Evolutionary conservation across 2,113 vertebrate genomes (phyloP), one percentile per base, ranked within the genome.

Genomic region (Ploceus nigricollis): DNA sequence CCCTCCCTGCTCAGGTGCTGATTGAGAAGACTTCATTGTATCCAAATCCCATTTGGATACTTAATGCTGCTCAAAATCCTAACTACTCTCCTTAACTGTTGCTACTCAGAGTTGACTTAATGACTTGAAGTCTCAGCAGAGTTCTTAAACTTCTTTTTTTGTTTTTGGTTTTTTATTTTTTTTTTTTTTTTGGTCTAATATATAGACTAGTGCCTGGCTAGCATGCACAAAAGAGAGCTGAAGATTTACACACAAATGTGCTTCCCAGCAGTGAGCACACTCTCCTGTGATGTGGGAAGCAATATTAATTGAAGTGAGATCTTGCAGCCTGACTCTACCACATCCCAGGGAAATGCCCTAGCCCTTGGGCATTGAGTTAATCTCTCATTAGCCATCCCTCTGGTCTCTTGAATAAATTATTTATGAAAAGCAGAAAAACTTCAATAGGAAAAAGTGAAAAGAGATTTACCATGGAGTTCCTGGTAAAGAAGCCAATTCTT

Each of bases 291-390:
- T 97, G 95, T 97, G 96, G 96, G 94, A 96, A 95, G 87, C 61
- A 79, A 11, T 85, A 95, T 95, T 97, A 97, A 96, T 94, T 96
- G 95, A 95, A 97, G 93, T 61, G 87, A 94, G 93, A 94, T 94
- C 89, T 89, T 89, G 93, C 70, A 96, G 94, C 48, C 83, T 96
- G 95, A 93, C 91, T 96, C 94, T 54, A 96, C 95, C 95, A 95
- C 95, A 97, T 97, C 95, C 93, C 91, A 96, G 94, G 86, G 94
- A 97, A 97, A 94, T 96, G 96, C 91, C 94, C 93, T 69, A 87
- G 94, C 94, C 96, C 84, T 68, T 96, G 91, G 95, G 96, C 94
- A 94, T 19, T 78, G 60, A 91, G 93, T 93, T 96, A 96, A 95
- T 96, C 93, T 95, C 95, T 96, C 96, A 96, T 96, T 97, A 96